Evolutionary conservation across 2,113 vertebrate species (phyloP), one percentile per base, ranked within the genome.

Genomic region (Sterrhoptilus dennistouni): DNA sequence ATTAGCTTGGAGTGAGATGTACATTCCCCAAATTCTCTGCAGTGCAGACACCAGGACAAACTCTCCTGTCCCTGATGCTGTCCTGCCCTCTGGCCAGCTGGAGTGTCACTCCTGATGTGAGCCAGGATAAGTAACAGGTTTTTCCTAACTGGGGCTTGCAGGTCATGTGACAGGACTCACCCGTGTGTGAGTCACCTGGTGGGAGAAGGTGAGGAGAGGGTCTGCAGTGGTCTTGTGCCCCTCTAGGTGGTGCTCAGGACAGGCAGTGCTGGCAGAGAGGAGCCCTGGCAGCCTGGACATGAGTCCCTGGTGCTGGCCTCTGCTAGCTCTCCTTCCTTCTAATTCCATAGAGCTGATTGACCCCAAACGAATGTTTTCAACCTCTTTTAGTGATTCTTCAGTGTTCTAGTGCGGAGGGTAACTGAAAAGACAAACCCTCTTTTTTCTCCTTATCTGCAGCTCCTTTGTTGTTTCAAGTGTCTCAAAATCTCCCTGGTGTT

Each of bases 11-110:
- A 49, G 33, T 5, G 31, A 22, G 54, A 36, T 9, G 2, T 29
- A 9, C 6, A 1, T 14, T 25, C 11, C 23, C n/a, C 14, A 15
- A 1, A 38, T 25, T 53, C 17, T 47, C 13, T 33, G 3, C 6
- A 31, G 53, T 11, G 71, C 44, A 49, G 45, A 16, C 64, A 24
- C 36, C 35, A 40, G n/a, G 53, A 21, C 29, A 64, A 54, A 13
- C 23, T 9, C 53, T 63, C 16, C 57, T 33, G 29, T 5, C 19
- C 14, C 2, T 4, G 15, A 3, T 2, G 2, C 28, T 56, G 0
- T 22, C 25, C 17, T 72, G 29, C 8, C 66, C 25, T 66, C n/a
- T 70, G 47, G 27, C 14, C 65, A 52, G 66, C 47, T 22, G 47
- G 24, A 22, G 7, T 38, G 27, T 38, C 45, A 28, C 45, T 68